phyloP scores from a whole-genome alignment of 2,797 vertebrate species.

The Sparidentex hasta region DNA sequence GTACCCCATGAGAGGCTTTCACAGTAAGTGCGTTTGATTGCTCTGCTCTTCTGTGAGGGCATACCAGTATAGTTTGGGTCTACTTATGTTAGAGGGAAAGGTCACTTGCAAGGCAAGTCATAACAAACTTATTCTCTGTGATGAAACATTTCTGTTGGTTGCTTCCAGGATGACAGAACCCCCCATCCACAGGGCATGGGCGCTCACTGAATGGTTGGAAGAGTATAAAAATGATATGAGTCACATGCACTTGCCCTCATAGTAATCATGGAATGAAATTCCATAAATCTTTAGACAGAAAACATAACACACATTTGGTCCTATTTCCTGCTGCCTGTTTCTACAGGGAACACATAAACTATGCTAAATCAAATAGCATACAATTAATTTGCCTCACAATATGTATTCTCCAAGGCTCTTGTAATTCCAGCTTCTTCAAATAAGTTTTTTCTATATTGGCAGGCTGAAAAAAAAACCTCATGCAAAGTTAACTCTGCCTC shows the following conservation, averaged over 20 bases:
- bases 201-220: neutral
- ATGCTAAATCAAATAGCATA: no score
- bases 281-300: no score
- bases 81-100: conserved; percentile 10
- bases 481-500: conserved; percentile 53
- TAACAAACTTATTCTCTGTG: conserved; percentile 6
- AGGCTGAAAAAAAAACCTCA: conserved; percentile 37
- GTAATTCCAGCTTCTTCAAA: neutral
- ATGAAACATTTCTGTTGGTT: neutral
- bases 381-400: neutral
- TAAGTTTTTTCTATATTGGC: conserved; percentile 23
- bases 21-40: conserved; percentile 6
- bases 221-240: no score
- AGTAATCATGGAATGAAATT: neutral
- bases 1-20: neutral
- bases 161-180: neutral
- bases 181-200: neutral
- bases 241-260: neutral
- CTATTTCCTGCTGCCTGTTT: no score
- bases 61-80: neutral
- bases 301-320: no score
- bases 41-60: conserved; percentile 1
- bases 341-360: no score
- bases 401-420: neutral
- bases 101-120: conserved; percentile 22